Evolutionary conservation across 2,797 vertebrate species (phyloP).

Genomic region (Phataginus tricuspis): DNA sequence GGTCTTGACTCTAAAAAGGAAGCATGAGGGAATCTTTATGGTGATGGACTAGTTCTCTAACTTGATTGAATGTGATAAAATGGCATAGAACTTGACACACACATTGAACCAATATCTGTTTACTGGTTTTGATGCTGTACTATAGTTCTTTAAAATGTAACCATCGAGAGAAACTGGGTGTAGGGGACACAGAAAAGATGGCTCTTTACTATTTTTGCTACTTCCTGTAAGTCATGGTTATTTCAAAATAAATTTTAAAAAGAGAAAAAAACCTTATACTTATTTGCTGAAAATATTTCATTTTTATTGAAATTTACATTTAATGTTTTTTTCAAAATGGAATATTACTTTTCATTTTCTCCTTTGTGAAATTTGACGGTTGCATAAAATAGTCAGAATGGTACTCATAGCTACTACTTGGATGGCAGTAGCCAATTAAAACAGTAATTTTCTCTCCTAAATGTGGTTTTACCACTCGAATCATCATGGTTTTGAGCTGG

Average conservation of each 20-base stretch:
- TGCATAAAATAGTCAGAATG: neutral
- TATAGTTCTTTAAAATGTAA: neutral
- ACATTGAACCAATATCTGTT: neutral
- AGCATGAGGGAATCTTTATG: slow-evolving; percentile 12
- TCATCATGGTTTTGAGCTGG: slow-evolving; percentile 9
- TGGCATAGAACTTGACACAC: neutral
- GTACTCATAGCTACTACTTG: neutral
- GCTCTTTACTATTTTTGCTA: neutral
- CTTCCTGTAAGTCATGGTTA: slow-evolving; percentile 9
- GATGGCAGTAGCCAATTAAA: slow-evolving; percentile 11
- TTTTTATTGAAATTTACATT: slow-evolving; percentile 37
- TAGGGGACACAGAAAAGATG: neutral
- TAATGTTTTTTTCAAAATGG: slow-evolving; percentile 37
- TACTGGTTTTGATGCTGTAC: slow-evolving; percentile 14
- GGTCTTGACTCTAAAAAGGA: neutral
- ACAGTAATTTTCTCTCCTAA: slow-evolving; percentile 41
- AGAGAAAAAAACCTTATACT: neutral
- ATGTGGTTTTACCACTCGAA: slow-evolving; percentile 29
- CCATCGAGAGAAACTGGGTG: neutral
- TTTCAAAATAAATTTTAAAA: slow-evolving; percentile 32
- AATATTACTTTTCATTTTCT: slow-evolving; percentile 25
- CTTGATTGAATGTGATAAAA: slow-evolving; percentile 41
- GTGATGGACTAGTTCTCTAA: slow-evolving; percentile 27
- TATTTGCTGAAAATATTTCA: slow-evolving; percentile 31
- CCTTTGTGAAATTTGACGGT: slow-evolving; percentile 29